Evolutionary conservation across 2,113 vertebrate species (phyloP), one percentile per base, ranked within the genome.

Genomic region (Gadus chalcogrammus): DNA sequence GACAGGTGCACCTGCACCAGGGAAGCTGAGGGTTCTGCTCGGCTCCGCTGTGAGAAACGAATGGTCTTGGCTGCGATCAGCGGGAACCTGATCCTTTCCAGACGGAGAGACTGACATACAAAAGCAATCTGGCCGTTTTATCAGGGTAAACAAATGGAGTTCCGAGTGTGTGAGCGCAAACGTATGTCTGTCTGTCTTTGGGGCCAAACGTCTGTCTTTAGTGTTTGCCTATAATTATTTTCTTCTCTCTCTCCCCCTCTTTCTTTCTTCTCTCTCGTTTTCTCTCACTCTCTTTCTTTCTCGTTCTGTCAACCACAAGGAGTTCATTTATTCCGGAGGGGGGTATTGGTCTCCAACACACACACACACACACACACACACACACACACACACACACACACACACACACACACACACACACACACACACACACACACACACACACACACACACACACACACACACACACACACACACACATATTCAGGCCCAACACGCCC

Each of bases 311-410:
- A 28, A 12, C 17, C 58, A 31, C 64, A 72, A 65, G 67, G 63
- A 13, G 55, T 12, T n/a, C 55, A 58, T 27, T 62, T 35, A 0
- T 69, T 79, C 82, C 71, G 62, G 17, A 73, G 63, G 82, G 82
- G 81, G 80, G 84, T 81, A 82, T 75, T 77, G 62, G 70, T 61
- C 69, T 73, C 61, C 22, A 7, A 62, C 61, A 62, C 61, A 62
- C 61, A 65, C 63, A 38, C 62, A n/a, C n/a, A n/a, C n/a, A n/a
- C n/a, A 20, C 20, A 20, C 20, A 20, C 20, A 20, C 20, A 20
- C 20, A 20, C 20, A 20, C 20, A 20, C 20, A 20, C 20, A 20
- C 20, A 20, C 20, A 20, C 20, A 20, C 20, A 20, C 20, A 20
- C 20, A 20, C 20, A 20, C 20, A 20, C 20, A 20, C 20, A 20